Evolutionary conservation across 2,888 invertebrate species (phyloP).

Genomic region (Ashinkailepas kermadecensis): DNA sequence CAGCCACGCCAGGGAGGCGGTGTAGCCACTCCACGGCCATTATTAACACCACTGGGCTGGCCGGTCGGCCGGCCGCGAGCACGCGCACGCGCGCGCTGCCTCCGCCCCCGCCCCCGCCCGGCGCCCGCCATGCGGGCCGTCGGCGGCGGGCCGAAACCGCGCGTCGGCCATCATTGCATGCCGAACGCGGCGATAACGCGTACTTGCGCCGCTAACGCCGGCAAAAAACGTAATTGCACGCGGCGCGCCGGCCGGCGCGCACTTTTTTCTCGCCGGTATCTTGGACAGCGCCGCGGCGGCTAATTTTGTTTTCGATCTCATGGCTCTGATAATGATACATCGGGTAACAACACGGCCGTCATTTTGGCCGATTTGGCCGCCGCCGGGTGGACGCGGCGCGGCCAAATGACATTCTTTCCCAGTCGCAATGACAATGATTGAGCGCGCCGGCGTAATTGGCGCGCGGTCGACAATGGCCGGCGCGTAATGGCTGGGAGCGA

Average conservation of each 20-base stretch:
- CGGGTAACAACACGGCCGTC: not conserved
- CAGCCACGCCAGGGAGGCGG: too few relatives aligned
- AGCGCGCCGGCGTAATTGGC: not conserved
- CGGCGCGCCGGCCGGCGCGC: not conserved
- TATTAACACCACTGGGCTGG: too few relatives aligned
- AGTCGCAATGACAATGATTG: slow-evolving; percentile 16
- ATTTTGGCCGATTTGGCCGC: slow-evolving; percentile 4
- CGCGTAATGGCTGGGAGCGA: not conserved
- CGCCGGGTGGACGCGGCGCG: not conserved
- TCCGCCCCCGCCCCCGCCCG: too few relatives aligned
- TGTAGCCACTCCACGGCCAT: too few relatives aligned
- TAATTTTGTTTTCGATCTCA: slow-evolving; percentile 12
- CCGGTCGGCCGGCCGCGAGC: too few relatives aligned
- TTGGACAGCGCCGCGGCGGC: not conserved
- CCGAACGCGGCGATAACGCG: not conserved
- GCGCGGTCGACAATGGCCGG: not conserved
- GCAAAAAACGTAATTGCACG: not conserved
- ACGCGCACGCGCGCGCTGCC: too few relatives aligned
- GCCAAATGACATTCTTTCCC: slow-evolving; percentile 16
- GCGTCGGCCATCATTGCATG: not conserved
- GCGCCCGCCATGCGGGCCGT: too few relatives aligned
- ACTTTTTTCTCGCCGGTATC: not conserved
- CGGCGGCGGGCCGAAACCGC: too few relatives aligned
- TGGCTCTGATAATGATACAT: slow-evolving; percentile 18
- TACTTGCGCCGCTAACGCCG: not conserved